Conservation (phyloP, 2,888 invertebrate species). For the Auanema sp. region DNA sequence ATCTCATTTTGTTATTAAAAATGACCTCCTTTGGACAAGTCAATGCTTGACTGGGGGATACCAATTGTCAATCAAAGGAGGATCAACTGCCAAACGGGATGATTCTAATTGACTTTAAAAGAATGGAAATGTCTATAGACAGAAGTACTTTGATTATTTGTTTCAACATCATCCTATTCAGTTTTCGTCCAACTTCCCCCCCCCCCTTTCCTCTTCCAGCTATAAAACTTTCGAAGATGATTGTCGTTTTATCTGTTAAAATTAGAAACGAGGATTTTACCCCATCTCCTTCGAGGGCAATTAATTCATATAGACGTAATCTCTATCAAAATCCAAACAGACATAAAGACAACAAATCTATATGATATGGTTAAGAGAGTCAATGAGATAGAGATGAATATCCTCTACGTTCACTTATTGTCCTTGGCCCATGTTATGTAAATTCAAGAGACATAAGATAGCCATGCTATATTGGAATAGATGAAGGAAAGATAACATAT, state of each 20-base stretch:
- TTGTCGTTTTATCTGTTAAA: no score
- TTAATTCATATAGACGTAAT: conserved; percentile 5
- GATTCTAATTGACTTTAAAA: no score
- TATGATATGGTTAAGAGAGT: conserved; percentile 1
- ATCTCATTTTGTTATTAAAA: no score
- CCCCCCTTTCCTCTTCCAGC: not conserved
- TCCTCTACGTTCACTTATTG: not conserved
- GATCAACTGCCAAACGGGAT: no score
- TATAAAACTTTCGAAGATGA: not conserved
- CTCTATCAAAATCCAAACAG: conserved; percentile 2
- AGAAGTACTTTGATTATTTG: no score
- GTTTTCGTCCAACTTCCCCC: not conserved
- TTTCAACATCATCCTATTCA: not conserved
- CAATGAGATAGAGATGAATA: not conserved
- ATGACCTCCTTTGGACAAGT: no score
- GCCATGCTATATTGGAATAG: not conserved
- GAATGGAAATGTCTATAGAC: no score
- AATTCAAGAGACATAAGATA: conserved; percentile 2
- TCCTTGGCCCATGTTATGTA: conserved; percentile 4
- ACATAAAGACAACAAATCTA: conserved; percentile 3
- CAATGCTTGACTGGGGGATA: no score
- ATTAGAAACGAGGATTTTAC: no score
- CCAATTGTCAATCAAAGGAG: no score
- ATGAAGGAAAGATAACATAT: no score
- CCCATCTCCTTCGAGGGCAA: not conserved